A percentile compares a stretch with the other conserved stretches of the same genome.
Evolutionary conservation across 2,113 vertebrate species (phyloP).

Genomic region (human (Homo sapiens)): GRCh38 chr17:57888501-57889000

Average conservation of each 20-base stretch:
- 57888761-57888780: not conserved
- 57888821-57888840: not conserved
- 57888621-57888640: not conserved
- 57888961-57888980: not conserved
- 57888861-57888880: not conserved
- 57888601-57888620: not conserved
- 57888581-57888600: not conserved
- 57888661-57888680: not conserved
- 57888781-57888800: not conserved
- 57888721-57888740: not conserved
- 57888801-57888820: not conserved
- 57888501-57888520: not conserved
- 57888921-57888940: not conserved
- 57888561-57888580: not conserved
- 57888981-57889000: too few relatives aligned
- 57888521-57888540: not conserved
- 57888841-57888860: not conserved
- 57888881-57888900: not conserved
- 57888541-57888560: not conserved
- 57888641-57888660: not conserved
- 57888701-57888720: not conserved
- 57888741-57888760: not conserved
- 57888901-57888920: not conserved
- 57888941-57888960: not conserved
- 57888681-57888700: not conserved